These are phyloP conservation scores for Brenthis hecate DNA, from an alignment of 2,888 invertebrate species.

Conservation along the genomic window DNA sequence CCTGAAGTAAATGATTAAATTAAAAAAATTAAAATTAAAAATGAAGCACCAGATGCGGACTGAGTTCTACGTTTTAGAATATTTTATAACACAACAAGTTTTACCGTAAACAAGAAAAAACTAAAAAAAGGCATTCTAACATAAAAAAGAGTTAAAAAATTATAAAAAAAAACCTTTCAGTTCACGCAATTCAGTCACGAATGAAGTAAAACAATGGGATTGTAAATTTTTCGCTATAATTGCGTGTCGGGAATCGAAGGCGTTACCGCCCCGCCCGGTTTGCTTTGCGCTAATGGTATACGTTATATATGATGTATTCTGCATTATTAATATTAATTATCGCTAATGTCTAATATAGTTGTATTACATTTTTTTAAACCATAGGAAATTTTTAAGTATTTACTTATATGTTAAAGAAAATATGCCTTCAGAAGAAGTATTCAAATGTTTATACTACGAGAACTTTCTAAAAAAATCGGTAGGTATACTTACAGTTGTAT, in stretches of 20 bases:
- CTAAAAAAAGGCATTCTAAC: neutral
- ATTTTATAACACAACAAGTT: too few relatives aligned
- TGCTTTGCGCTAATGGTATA: slow-evolving; percentile 34
- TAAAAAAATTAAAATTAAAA: too few relatives aligned
- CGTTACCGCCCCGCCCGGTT: slow-evolving; percentile 41
- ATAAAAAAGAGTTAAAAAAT: neutral
- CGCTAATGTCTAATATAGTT: neutral
- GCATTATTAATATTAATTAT: slow-evolving; percentile 12
- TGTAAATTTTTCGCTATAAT: slow-evolving; percentile 31
- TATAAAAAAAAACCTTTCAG: slow-evolving; percentile 4
- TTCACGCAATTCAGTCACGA: slow-evolving; percentile 24
- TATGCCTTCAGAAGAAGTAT: too few relatives aligned
- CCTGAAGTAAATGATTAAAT: too few relatives aligned
- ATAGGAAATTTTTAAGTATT: neutral
- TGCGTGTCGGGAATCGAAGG: slow-evolving; percentile 44
- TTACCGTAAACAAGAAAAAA: neutral
- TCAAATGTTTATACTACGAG: too few relatives aligned
- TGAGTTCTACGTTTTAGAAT: neutral
- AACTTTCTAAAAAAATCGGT: too few relatives aligned
- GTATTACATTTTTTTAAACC: too few relatives aligned
- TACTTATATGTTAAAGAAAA: too few relatives aligned
- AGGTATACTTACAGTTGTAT: too few relatives aligned
- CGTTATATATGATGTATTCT: neutral
- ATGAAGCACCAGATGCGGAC: too few relatives aligned
- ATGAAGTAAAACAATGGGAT: slow-evolving; percentile 27